phyloP scores from a whole-genome alignment of 2,888 invertebrate genomes.

The Acronicta alni region DNA sequence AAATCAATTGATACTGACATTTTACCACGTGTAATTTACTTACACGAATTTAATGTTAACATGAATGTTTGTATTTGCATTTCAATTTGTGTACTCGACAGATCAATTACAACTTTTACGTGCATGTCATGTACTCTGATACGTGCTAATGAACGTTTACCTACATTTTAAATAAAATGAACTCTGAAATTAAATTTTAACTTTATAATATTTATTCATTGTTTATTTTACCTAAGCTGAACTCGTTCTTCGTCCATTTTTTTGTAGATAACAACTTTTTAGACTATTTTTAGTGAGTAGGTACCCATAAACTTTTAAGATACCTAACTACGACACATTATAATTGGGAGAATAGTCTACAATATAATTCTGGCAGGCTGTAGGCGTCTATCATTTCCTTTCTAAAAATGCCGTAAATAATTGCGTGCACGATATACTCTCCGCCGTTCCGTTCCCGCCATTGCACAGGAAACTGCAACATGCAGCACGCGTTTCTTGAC shows the following conservation, averaged over 20 bases:
- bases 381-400: no score
- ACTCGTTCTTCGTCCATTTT: background rate
- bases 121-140: conserved; percentile 15
- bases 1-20: conserved; percentile 38
- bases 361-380: no score
- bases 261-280: conserved; percentile 1
- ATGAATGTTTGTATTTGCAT: conserved; percentile 19
- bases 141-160: conserved; percentile 8
- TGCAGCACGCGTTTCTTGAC: no score
- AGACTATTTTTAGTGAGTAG: no score
- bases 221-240: background rate
- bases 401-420: no score
- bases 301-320: no score
- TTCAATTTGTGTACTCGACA: conserved; percentile 28
- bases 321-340: no score
- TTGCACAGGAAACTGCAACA: no score
- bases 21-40: conserved; percentile 18
- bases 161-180: conserved; percentile 5
- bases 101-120: conserved; percentile 17
- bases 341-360: no score
- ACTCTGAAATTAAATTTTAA: background rate
- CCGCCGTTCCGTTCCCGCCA: no score
- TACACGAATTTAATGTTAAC: conserved; percentile 8
- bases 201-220: background rate
- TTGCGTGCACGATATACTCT: no score